phyloP scores from a whole-genome alignment of 2,797 vertebrate genomes.

The Serranus cabrilla region DNA sequence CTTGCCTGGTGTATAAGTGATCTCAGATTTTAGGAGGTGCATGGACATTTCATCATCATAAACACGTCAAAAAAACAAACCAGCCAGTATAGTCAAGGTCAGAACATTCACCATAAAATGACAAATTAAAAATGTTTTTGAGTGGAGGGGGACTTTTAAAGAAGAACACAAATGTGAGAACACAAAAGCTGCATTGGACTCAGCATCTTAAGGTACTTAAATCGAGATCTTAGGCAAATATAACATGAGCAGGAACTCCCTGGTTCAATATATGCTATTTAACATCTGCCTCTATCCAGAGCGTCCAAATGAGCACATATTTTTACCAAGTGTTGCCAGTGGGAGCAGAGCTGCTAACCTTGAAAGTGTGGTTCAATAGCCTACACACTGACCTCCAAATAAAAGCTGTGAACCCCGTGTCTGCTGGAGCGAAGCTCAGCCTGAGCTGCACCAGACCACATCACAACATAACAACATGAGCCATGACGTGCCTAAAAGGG shows the following conservation, averaged over 20 bases:
- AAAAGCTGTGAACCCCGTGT: conserved; percentile 9
- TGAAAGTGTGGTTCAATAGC: conserved; percentile 11
- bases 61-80: too few relatives aligned
- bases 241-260: conserved; percentile 5
- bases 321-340: background rate
- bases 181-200: background rate
- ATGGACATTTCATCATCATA: too few relatives aligned
- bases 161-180: background rate
- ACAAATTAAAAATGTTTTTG: too few relatives aligned
- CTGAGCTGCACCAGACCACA: conserved; percentile 21
- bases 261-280: background rate
- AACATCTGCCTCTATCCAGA: conserved; percentile 7
- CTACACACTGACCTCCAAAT: conserved; percentile 16
- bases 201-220: background rate
- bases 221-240: background rate
- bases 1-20: too few relatives aligned
- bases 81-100: too few relatives aligned
- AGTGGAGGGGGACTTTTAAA: too few relatives aligned
- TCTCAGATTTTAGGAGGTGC: too few relatives aligned
- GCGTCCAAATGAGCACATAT: background rate
- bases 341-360: conserved; percentile 3
- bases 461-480: conserved; percentile 5
- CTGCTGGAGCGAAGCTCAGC: conserved; percentile 7
- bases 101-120: too few relatives aligned
- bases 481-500: background rate